These are phyloP conservation scores for Amiota minor DNA, from an alignment of 2,888 invertebrate species.

Conservation along the genomic window DNA sequence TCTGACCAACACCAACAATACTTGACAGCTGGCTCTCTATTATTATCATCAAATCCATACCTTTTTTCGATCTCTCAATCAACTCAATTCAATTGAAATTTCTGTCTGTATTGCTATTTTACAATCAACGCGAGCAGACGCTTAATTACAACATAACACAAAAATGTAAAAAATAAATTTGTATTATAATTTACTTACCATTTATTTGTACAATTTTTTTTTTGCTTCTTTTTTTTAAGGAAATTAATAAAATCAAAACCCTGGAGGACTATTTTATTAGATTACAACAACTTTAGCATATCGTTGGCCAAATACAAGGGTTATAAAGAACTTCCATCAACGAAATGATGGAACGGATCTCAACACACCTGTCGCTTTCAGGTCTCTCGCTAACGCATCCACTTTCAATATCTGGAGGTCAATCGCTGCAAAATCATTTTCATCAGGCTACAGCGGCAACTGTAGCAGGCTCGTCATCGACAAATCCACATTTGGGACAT, in stretches of 20 bases:
- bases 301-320: not conserved
- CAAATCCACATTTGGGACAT: constrained; percentile 59
- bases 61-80: too few species aligned
- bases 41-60: too few species aligned
- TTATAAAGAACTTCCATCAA: constrained; percentile 46
- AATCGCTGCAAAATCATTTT: constrained; percentile 70
- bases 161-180: too few species aligned
- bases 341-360: constrained; percentile 74
- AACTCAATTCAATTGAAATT: too few species aligned
- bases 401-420: constrained; percentile 65
- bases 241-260: not conserved
- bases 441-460: constrained; percentile 60
- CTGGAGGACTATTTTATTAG: constrained; percentile 6
- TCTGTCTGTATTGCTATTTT: too few species aligned
- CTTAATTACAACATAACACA: too few species aligned
- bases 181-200: too few species aligned
- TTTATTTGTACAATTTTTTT: not conserved
- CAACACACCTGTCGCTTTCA: constrained; percentile 72
- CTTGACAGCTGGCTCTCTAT: too few species aligned
- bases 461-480: constrained; percentile 57
- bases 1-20: too few species aligned
- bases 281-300: not conserved
- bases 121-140: too few species aligned
- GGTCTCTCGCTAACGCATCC: constrained; percentile 74
- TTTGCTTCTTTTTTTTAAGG: not conserved